These are phyloP conservation scores for Herpailurus yagouaroundi DNA, from an alignment of 2,113 vertebrate genomes.

Conservation along the genomic window DNA sequence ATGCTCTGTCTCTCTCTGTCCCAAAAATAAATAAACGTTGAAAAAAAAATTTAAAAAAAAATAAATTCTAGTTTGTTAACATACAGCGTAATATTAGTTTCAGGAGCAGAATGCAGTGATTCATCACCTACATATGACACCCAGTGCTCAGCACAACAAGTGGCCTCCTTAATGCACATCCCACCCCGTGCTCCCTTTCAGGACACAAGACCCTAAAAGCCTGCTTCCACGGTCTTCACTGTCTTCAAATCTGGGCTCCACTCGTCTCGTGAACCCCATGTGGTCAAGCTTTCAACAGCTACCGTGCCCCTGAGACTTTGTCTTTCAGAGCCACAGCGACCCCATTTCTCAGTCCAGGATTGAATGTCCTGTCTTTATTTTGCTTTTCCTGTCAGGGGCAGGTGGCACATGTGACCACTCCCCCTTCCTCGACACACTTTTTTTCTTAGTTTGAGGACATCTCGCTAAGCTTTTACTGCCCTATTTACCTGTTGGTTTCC, in stretches of 20 bases:
- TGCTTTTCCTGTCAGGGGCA: neutral
- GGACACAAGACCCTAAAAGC: neutral
- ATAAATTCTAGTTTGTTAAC: too few relatives aligned
- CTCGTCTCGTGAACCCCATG: neutral
- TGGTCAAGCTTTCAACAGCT: too few relatives aligned
- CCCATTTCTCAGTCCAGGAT: neutral
- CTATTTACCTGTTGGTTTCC: neutral
- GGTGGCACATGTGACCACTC: neutral
- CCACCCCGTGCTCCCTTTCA: neutral
- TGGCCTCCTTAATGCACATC: too few relatives aligned
- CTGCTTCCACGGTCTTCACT: neutral
- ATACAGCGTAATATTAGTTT: too few relatives aligned
- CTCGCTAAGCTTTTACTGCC: neutral
- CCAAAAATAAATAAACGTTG: too few relatives aligned
- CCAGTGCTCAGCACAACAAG: too few relatives aligned
- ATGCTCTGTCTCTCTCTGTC: too few relatives aligned
- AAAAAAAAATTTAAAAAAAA: too few relatives aligned
- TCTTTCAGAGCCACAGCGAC: neutral
- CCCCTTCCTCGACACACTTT: neutral
- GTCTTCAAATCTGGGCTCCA: neutral
- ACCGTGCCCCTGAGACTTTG: neutral
- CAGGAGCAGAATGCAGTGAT: too few relatives aligned
- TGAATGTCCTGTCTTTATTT: neutral
- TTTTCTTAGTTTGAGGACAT: neutral
- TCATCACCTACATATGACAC: too few relatives aligned